Conservation (phyloP, 2,888 invertebrate species). For the Corbicula japonica region DNA sequence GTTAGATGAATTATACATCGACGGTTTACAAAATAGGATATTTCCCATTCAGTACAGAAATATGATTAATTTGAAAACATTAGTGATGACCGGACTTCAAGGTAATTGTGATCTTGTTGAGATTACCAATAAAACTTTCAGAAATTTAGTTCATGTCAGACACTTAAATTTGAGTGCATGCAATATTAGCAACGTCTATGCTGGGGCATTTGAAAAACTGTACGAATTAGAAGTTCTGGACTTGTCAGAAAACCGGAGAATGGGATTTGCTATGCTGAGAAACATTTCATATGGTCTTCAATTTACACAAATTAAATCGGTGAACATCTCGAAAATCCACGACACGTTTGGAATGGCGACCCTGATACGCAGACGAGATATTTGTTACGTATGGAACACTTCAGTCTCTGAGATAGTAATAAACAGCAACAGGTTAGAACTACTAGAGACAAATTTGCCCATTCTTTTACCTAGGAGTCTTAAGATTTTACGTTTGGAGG, state of each 20-base stretch:
- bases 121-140: conserved; percentile 23
- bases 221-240: conserved; percentile 28
- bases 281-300: conserved; percentile 56
- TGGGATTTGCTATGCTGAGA: conserved; percentile 34
- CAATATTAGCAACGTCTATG: background rate
- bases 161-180: conserved; percentile 9
- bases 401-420: conserved; percentile 36
- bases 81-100: conserved; percentile 12
- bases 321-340: conserved; percentile 43
- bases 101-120: conserved; percentile 6
- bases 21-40: conserved; percentile 3
- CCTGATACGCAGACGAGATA: conserved; percentile 19
- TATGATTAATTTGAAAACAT: background rate
- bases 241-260: conserved; percentile 39
- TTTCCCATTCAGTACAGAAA: background rate
- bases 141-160: conserved; percentile 1
- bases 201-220: conserved; percentile 16
- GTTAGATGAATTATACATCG: background rate
- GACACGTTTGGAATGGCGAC: conserved; percentile 45
- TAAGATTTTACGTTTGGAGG: conserved; percentile 25
- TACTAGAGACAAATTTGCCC: conserved; percentile 28
- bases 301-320: conserved; percentile 36
- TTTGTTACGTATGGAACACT: conserved; percentile 55
- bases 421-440: conserved; percentile 34
- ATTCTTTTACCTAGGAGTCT: conserved; percentile 34